Conservation (phyloP, 2,113 vertebrate genomes). For the Chionodraco myersi region DNA sequence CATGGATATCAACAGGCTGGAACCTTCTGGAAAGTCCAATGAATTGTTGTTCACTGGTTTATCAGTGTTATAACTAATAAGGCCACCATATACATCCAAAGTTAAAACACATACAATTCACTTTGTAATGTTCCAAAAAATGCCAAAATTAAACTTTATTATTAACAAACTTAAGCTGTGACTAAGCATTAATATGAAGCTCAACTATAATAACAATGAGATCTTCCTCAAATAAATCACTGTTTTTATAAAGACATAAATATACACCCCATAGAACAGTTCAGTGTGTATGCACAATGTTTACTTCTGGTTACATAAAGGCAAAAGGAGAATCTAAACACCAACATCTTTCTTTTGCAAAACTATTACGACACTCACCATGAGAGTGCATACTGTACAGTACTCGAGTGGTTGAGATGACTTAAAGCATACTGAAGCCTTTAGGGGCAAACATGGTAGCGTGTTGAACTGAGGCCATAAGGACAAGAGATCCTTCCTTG, state of each 20-base stretch:
- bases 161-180: neutral
- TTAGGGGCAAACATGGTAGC: constrained; percentile 1
- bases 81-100: neutral
- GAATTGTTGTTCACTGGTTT: neutral
- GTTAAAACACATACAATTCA: neutral
- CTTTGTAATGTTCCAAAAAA: neutral
- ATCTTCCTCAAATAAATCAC: neutral
- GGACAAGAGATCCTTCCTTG: constrained; percentile 12
- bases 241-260: neutral
- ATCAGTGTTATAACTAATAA: neutral
- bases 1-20: neutral
- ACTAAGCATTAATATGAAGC: neutral
- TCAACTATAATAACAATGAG: neutral
- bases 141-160: neutral
- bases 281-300: neutral
- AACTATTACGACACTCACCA: neutral
- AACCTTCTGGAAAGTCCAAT: neutral
- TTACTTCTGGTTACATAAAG: neutral
- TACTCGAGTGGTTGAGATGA: neutral
- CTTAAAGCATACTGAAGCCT: constrained; percentile 13
- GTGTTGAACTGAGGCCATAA: constrained; percentile 12
- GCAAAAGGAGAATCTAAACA: constrained; percentile 5
- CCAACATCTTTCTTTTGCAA: neutral
- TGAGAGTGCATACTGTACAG: constrained; percentile 9
- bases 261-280: neutral